Evolutionary conservation across 23 tunicate genomes (phyloP).

Genomic region (Phallusia fumigata): DNA sequence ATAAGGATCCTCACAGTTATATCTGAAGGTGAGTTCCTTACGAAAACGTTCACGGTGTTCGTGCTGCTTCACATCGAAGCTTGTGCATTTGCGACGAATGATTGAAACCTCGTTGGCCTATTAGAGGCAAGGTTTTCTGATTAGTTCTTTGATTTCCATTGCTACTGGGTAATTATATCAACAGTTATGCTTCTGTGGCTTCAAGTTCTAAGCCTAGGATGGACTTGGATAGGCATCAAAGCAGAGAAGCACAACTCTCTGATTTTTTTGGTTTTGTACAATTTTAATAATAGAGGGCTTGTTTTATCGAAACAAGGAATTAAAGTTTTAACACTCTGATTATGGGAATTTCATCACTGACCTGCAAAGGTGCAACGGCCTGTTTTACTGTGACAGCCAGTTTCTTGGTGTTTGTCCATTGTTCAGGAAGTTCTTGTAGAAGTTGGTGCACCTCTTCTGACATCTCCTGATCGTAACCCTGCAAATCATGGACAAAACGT

Average conservation of each 20-base stretch:
- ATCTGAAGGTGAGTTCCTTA: constrained; percentile 63
- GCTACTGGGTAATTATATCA: too few relatives aligned
- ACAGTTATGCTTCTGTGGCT: too few relatives aligned
- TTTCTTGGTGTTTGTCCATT: constrained; percentile 97
- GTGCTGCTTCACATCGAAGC: constrained; percentile 95
- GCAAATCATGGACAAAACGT: background rate
- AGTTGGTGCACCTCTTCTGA: constrained; percentile 90
- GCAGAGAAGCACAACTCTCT: too few relatives aligned
- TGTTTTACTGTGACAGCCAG: constrained; percentile 89
- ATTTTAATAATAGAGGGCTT: too few relatives aligned
- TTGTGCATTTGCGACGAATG: constrained; percentile 88
- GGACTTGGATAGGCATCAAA: too few relatives aligned
- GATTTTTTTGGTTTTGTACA: too few relatives aligned
- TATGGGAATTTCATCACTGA: constrained; percentile 11
- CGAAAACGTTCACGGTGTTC: constrained; percentile 86
- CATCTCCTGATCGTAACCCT: constrained; percentile 96
- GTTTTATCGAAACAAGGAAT: background rate
- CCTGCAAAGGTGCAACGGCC: constrained; percentile 91
- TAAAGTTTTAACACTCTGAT: background rate
- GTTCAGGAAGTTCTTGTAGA: constrained; percentile 93
- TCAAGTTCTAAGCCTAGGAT: too few relatives aligned
- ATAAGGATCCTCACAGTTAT: constrained; percentile 79
- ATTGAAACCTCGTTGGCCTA: constrained; percentile 92
- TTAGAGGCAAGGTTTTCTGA: background rate
- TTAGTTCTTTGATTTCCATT: too few relatives aligned